Evolutionary conservation across 1,140 invertebrate genomes (phyloP).

Genomic region (Gonatopus flavifemur): DNA sequence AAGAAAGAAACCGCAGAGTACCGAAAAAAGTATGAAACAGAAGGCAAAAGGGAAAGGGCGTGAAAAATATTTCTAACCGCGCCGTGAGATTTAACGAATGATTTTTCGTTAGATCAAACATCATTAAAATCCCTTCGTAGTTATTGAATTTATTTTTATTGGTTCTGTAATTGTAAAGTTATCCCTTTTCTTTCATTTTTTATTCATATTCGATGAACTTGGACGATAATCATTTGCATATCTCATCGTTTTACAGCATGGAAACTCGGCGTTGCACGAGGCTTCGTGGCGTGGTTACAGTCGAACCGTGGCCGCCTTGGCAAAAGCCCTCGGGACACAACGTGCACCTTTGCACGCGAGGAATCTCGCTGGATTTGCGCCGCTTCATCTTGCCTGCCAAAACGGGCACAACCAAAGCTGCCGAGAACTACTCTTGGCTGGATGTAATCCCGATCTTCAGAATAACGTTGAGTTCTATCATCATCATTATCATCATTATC

Average conservation of each 20-base stretch:
- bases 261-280: slow-evolving; percentile 91
- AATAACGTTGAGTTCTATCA: slow-evolving; percentile 71
- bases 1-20: no score
- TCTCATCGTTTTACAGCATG: slow-evolving; percentile 68
- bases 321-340: slow-evolving; percentile 64
- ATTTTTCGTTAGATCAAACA: no score
- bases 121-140: no score
- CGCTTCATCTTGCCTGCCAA: slow-evolving; percentile 93
- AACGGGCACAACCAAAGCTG: slow-evolving; percentile 96
- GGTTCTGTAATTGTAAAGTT: no score
- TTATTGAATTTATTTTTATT: no score
- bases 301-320: slow-evolving; percentile 76
- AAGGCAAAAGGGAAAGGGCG: no score
- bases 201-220: background rate
- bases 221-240: background rate
- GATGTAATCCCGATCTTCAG: slow-evolving; percentile 83
- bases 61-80: no score
- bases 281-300: slow-evolving; percentile 94
- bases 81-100: no score
- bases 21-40: no score
- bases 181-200: no score
- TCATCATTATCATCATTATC: background rate
- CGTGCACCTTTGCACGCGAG: slow-evolving; percentile 72
- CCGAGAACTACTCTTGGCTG: slow-evolving; percentile 81
- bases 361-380: slow-evolving; percentile 87